These are phyloP conservation scores for Candoia aspera DNA, from an alignment of 2,113 vertebrate species.

Conservation along the genomic window DNA sequence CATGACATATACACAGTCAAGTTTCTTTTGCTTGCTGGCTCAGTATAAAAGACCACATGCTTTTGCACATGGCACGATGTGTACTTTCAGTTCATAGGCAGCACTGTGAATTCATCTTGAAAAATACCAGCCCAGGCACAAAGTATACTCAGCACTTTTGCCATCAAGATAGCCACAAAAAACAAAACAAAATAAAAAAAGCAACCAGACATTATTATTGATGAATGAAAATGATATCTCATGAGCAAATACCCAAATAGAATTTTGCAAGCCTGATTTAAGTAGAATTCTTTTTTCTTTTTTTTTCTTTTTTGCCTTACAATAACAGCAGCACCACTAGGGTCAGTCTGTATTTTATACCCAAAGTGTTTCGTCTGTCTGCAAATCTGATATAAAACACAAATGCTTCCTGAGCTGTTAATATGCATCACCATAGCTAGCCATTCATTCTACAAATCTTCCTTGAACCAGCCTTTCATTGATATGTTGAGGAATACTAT, in stretches of 20 bases:
- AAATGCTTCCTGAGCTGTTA: slow-evolving; percentile 52
- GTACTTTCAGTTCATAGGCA: not conserved
- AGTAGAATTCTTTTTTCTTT: slow-evolving; percentile 6
- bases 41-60: not conserved
- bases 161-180: not conserved
- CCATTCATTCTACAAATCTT: slow-evolving; percentile 67
- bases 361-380: slow-evolving; percentile 8
- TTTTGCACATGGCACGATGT: slow-evolving; percentile 14
- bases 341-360: slow-evolving; percentile 44
- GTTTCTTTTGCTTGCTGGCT: slow-evolving; percentile 10
- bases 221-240: slow-evolving; percentile 12
- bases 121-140: slow-evolving; percentile 30
- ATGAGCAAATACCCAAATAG: slow-evolving; percentile 29
- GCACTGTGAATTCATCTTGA: slow-evolving; percentile 38
- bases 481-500: slow-evolving; percentile 63
- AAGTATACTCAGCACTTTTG: slow-evolving; percentile 37
- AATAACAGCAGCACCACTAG: slow-evolving; percentile 33
- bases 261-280: slow-evolving; percentile 39
- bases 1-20: slow-evolving; percentile 14
- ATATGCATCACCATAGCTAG: slow-evolving; percentile 60
- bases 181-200: not conserved
- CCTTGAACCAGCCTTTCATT: slow-evolving; percentile 62
- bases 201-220: slow-evolving; percentile 26
- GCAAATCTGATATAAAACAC: slow-evolving; percentile 33
- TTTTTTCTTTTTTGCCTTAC: not conserved